Evolutionary conservation across 1,140 invertebrate genomes (phyloP).

Genomic region (Cydia fagiglandana): DNA sequence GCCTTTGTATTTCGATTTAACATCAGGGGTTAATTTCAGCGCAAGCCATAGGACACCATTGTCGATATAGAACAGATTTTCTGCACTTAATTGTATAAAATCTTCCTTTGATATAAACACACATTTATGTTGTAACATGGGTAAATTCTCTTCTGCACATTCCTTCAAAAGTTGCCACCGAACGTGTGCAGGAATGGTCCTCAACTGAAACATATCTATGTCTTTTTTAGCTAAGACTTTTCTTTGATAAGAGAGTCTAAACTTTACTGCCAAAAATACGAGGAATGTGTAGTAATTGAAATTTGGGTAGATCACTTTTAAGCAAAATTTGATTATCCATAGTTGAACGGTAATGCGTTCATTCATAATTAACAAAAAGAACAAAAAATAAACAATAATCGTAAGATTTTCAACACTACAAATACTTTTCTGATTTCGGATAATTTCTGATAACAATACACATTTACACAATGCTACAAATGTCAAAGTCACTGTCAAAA

Average conservation of each 20-base stretch:
- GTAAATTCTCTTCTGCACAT: constrained; percentile 49
- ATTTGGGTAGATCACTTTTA: constrained; percentile 72
- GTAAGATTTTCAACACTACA: neutral
- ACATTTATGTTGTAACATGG: constrained; percentile 61
- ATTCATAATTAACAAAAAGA: constrained; percentile 57
- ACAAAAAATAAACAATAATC: constrained; percentile 24
- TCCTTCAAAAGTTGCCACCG: constrained; percentile 49
- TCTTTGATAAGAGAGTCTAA: constrained; percentile 57
- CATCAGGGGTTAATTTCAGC: constrained; percentile 55
- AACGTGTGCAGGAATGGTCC: constrained; percentile 51
- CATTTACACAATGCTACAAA: neutral
- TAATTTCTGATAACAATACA: constrained; percentile 3
- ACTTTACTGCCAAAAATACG: constrained; percentile 69
- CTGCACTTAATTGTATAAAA: constrained; percentile 60
- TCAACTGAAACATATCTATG: constrained; percentile 55
- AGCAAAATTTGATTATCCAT: constrained; percentile 69
- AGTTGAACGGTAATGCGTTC: constrained; percentile 51
- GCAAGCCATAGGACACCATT: constrained; percentile 67
- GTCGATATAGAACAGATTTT: constrained; percentile 71
- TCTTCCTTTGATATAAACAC: constrained; percentile 63
- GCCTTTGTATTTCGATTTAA: constrained; percentile 50
- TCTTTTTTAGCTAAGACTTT: constrained; percentile 34
- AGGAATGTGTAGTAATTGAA: constrained; percentile 65
- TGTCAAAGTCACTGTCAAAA: neutral
- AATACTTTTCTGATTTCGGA: neutral